A percentile compares a stretch with the other conserved stretches of the same genome.
Evolutionary conservation across 2,888 invertebrate genomes (phyloP).

Genomic region (Drosophila macrospina): DNA sequence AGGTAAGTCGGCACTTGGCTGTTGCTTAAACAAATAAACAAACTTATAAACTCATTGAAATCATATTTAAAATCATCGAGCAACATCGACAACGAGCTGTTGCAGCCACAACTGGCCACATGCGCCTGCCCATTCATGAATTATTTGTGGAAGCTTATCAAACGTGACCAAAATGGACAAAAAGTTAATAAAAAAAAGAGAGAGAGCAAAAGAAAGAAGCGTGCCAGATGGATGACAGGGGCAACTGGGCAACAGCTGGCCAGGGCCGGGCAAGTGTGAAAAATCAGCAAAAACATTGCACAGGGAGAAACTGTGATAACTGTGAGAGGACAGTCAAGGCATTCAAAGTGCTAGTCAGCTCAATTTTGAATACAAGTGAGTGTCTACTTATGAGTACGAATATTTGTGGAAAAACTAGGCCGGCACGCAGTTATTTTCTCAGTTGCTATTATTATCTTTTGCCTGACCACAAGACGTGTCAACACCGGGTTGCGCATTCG

Average conservation of each 20-base stretch:
- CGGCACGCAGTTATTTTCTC: conserved; percentile 14
- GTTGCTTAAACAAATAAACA: conserved; percentile 74
- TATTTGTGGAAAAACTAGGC: conserved; percentile 36
- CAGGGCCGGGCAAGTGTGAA: conserved; percentile 64
- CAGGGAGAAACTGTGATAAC: conserved; percentile 51
- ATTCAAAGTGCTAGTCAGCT: conserved; percentile 31
- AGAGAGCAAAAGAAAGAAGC: conserved; percentile 35
- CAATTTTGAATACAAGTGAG: conserved; percentile 52
- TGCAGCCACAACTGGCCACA: conserved; percentile 58
- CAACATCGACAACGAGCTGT: conserved; percentile 23
- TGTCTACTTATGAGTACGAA: conserved; percentile 28
- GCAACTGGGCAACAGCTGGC: conserved; percentile 58
- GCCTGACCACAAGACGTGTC: conserved; percentile 77
- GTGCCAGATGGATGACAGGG: conserved; percentile 64
- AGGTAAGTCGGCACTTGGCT: conserved; percentile 27
- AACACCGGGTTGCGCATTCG: conserved; percentile 58
- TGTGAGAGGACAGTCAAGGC: conserved; percentile 20
- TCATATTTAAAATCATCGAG: conserved; percentile 77
- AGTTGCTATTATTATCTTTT: conserved; percentile 69
- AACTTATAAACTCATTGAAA: conserved; percentile 80
- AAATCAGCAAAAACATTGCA: conserved; percentile 58
- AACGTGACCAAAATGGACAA: conserved; percentile 74
- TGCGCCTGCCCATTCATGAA: conserved; percentile 66
- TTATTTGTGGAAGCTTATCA: conserved; percentile 77
- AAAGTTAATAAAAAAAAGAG: conserved; percentile 59